phyloP scores from a whole-genome alignment of 2,888 invertebrate species.

The Bimastos eiseni region DNA sequence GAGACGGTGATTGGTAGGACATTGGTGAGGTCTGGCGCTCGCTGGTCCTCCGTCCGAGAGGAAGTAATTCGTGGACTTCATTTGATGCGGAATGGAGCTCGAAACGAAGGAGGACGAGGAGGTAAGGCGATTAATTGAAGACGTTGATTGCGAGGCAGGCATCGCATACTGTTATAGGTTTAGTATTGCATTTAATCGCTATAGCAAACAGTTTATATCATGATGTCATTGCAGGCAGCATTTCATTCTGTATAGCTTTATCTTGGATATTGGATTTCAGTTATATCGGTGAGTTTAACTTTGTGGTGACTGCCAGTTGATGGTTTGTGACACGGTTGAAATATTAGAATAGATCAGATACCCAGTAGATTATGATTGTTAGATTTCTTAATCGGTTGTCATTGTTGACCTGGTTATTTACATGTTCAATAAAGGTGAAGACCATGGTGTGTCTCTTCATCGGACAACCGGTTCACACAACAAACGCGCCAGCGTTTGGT shows the following conservation, averaged over 20 bases:
- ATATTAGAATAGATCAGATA: background rate
- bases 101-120: background rate
- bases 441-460: background rate
- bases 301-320: background rate
- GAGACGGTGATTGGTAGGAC: background rate
- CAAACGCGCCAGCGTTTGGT: background rate
- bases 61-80: background rate
- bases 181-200: background rate
- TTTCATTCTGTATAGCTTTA: background rate
- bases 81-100: background rate
- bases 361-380: background rate
- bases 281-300: background rate
- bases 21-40: background rate
- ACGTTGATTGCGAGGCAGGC: background rate
- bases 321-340: background rate
- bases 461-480: background rate
- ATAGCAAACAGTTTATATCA: background rate
- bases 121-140: background rate
- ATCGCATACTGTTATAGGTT: background rate
- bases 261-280: background rate
- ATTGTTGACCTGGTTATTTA: background rate
- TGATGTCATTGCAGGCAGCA: background rate
- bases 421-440: background rate
- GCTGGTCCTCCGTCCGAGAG: background rate
- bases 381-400: background rate